Evolutionary conservation across 2,113 vertebrate genomes (phyloP).

Genomic region (Prolemur simus): DNA sequence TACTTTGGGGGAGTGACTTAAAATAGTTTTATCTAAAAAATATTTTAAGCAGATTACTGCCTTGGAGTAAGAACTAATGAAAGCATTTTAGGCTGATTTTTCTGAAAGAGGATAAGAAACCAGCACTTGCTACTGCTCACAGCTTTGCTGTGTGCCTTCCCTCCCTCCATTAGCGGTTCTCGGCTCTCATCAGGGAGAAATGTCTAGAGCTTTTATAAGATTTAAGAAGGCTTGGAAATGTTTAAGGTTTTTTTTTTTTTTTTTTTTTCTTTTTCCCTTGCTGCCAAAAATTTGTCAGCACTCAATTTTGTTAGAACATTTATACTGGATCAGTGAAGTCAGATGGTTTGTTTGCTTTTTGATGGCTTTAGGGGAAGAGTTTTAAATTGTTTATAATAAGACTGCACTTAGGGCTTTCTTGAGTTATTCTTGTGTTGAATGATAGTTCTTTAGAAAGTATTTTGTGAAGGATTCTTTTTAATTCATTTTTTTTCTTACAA

Average conservation of each 20-base stretch:
- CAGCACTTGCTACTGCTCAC: neutral
- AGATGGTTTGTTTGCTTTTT: neutral
- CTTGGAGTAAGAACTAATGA: neutral
- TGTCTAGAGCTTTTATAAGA: neutral
- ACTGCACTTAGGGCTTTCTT: neutral
- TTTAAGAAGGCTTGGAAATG: neutral
- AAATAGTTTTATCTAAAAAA: neutral
- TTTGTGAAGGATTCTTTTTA: neutral
- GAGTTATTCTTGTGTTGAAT: neutral
- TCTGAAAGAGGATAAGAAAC: neutral
- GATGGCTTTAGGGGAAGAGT: neutral
- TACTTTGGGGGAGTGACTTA: neutral
- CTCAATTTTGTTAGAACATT: neutral
- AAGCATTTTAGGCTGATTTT: neutral
- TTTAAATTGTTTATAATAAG: neutral
- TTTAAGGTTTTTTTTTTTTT: neutral
- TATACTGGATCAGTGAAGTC: neutral
- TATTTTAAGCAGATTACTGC: neutral
- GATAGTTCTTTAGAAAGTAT: neutral
- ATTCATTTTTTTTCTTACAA: neutral
- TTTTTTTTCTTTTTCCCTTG: neutral
- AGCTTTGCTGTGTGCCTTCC: neutral
- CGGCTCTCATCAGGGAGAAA: neutral
- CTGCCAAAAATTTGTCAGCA: neutral
- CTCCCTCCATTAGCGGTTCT: rapidly evolving